Evolutionary conservation across 1,140 invertebrate genomes (phyloP), one percentile per base, ranked within the genome.

Genomic region (Bombus breviceps): DNA sequence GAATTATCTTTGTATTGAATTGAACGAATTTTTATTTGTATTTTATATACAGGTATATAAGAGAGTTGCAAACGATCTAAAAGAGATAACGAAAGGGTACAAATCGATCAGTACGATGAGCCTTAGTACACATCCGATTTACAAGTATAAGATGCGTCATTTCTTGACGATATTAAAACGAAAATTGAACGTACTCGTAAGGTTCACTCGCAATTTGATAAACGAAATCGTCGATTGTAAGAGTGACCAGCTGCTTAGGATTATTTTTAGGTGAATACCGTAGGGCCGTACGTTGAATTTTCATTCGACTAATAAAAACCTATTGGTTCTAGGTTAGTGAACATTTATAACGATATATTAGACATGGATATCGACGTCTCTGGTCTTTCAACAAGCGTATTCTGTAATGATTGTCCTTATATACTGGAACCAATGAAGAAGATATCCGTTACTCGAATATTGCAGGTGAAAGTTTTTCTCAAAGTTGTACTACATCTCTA

Each of bases 381-480:
- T 3, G 85, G 92, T 43, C 18, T 85, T 0, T 91, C 91, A 25
- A 88, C 92, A 34, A 94, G 92, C 73, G 92, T 92, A 59, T 94
- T 92, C 76, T 91, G 88, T 74, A 97, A 96, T 81, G 96, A 96
- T 84, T 96, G 95, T 88, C 96, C 96, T 6, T 94, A 94, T 39
- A 93, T 96, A 79, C 86, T 96, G 28, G 95, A 96, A 89, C 95
- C 95, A 0, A 87, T 96, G 32, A 96, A 95, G 82, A 95, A 95
- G 76, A 95, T 97, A 15, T 96, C 96, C 41, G 94, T 96, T 62
- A 94, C 95, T 1, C 93, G 94, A 82, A 93, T 96, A 71, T 81
- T 94, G n/a, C 93, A 94, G 89, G 93, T 90, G 57, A 74, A 71
- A 41, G 43, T n/a, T 79, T 34, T 12, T 25, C 28, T 47, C 8